Evolutionary conservation across 92 coral and sea anemone species (phyloP), one percentile per base, ranked within the genome.

Genomic region (Bergia puertoricense): DNA sequence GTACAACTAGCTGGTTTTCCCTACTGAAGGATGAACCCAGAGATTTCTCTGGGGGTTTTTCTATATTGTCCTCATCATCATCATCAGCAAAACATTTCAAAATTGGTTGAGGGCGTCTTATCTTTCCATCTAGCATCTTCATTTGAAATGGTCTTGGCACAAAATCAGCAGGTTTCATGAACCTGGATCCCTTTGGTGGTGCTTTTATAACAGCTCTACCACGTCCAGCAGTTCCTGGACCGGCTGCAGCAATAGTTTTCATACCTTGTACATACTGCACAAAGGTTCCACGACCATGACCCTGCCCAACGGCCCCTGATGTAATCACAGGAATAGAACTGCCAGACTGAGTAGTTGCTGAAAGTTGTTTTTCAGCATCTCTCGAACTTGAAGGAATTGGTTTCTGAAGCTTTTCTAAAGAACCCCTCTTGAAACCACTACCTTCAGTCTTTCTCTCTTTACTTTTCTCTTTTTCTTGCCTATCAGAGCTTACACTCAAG

Each of bases 121-220:
- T 15, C 45, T 84, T 84, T 50, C 79, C 87, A 84, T 71, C 87
- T 46, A 84, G 14, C 43, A 84, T 56, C 65, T 84, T 84, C 87
- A 84, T 84, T 46, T 84, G 87, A 84, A 84, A 84, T 1, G 87
- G 87, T 37, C 87, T 84, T 18, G 87, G 87, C 5, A 84, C 79
- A 84, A 84, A 84, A 48, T 84, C 87, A 36, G 87, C 87, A 11
- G 87, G 87, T 38, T 84, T 84, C 79, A 72, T 45, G 44, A 84
- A 84, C 36, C 44, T 71, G 46, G 87, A 84, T 18, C 87, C 79
- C 23, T 46, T 46, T 18, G 75, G 67, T 48, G 67, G 57, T 39
- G 23, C 72, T 62, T 62, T 81, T 15, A 22, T 18, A 6, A 51
- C 51, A n/a, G 87, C 67, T 71, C 23, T 48, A 6, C 79, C 87